These are phyloP conservation scores for Hylaeus anthracinus DNA, from an alignment of 1,140 invertebrate genomes.

Conservation along the genomic window DNA sequence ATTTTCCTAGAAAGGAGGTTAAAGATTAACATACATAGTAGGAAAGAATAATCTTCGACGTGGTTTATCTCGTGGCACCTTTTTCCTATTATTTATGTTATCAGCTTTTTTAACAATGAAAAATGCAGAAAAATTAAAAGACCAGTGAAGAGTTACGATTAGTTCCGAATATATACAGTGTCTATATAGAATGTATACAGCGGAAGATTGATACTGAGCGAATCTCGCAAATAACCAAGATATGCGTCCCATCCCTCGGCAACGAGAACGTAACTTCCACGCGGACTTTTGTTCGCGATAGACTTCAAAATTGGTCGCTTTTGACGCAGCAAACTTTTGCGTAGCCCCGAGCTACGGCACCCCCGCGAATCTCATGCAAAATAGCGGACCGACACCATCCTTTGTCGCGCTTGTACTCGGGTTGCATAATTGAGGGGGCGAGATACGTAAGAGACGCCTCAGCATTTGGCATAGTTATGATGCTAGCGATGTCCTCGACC, in stretches of 20 bases:
- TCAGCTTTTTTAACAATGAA: neutral
- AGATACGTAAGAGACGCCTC: constrained; percentile 15
- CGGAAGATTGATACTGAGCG: neutral
- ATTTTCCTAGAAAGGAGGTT: too few species aligned
- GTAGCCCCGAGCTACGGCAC: neutral
- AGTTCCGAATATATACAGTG: too few species aligned
- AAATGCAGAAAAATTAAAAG: too few species aligned
- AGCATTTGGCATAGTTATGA: constrained; percentile 45
- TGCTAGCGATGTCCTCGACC: neutral
- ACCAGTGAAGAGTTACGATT: too few species aligned
- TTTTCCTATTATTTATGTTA: too few species aligned
- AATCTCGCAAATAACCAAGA: neutral
- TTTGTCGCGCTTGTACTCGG: constrained; percentile 27
- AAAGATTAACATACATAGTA: too few species aligned
- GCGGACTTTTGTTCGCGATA: neutral
- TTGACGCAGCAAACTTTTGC: constrained; percentile 15
- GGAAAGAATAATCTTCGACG: too few species aligned
- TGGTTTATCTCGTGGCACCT: too few species aligned
- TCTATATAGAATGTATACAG: too few species aligned
- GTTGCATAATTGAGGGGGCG: constrained; percentile 38
- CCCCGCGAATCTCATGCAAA: constrained; percentile 32
- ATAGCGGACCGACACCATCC: constrained; percentile 18
- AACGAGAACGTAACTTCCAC: neutral
- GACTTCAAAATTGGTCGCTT: neutral
- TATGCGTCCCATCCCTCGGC: neutral